Evolutionary conservation across 2,113 vertebrate genomes (phyloP).

Genomic region (Podarcis raffonei): DNA sequence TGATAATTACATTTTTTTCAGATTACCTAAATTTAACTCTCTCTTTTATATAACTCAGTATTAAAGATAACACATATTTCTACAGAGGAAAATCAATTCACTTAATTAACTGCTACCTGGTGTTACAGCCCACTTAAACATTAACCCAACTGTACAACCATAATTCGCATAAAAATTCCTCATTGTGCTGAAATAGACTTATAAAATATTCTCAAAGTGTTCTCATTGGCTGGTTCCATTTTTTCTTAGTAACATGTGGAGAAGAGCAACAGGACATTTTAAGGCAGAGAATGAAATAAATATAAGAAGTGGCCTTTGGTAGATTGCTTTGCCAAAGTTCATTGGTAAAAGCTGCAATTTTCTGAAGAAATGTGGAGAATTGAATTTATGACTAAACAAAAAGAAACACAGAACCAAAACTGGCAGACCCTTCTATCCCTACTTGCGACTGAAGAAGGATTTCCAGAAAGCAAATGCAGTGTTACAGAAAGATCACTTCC

Average conservation of each 20-base stretch:
- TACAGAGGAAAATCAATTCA: conserved; percentile 60
- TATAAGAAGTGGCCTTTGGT: not conserved
- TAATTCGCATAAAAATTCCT: conserved; percentile 38
- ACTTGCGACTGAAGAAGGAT: too few species aligned
- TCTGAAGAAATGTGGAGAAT: too few species aligned
- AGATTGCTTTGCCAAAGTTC: too few species aligned
- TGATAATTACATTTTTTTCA: conserved; percentile 63
- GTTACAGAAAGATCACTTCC: not conserved
- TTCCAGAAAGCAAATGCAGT: not conserved
- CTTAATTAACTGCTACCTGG: conserved; percentile 62
- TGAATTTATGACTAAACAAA: too few species aligned
- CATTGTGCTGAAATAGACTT: not conserved
- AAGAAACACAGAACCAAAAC: too few species aligned
- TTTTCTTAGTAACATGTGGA: conserved; percentile 6
- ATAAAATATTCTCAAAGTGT: not conserved
- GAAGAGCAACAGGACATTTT: not conserved
- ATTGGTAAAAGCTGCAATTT: too few species aligned
- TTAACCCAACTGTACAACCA: not conserved
- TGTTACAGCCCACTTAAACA: conserved; percentile 45
- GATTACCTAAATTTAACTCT: conserved; percentile 58
- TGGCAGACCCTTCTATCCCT: too few species aligned
- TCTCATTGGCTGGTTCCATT: not conserved
- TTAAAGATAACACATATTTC: conserved; percentile 55
- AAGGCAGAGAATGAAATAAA: not conserved
- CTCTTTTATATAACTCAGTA: conserved; percentile 38